These are phyloP conservation scores for Ascidia mentula DNA, from an alignment of 23 tunicate genomes.

Conservation along the genomic window DNA sequence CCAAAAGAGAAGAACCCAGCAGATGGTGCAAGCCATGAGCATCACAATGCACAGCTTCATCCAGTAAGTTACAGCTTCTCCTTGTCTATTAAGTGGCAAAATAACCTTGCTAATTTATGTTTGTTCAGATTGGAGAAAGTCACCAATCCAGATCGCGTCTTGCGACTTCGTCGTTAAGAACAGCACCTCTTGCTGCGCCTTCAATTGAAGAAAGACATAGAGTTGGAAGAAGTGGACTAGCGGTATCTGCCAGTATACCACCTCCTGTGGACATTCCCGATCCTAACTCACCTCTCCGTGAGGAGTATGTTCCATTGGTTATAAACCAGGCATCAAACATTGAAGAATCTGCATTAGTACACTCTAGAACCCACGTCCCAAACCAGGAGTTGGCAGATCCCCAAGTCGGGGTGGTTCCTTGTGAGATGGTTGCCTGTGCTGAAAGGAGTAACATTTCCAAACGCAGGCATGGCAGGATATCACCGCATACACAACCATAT, in stretches of 20 bases:
- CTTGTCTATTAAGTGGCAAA: background rate
- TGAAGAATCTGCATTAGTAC: background rate
- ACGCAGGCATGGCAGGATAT: constrained; percentile 59
- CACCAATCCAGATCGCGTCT: background rate
- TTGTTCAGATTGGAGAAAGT: background rate
- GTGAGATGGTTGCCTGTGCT: background rate
- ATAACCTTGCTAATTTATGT: background rate
- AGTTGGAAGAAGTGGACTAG: background rate
- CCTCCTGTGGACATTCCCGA: background rate
- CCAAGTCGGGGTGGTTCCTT: background rate
- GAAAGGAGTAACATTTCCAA: constrained; percentile 21
- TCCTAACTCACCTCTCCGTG: background rate
- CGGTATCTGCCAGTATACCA: background rate
- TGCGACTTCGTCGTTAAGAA: background rate
- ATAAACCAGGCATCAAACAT: constrained; percentile 1
- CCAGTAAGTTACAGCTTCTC: background rate
- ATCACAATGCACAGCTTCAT: background rate
- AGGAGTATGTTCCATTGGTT: background rate
- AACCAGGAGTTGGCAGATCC: background rate
- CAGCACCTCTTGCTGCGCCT: background rate
- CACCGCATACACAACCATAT: constrained; percentile 62
- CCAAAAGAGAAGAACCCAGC: constrained; percentile 46
- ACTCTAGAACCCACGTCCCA: background rate
- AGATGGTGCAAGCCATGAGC: constrained; percentile 31
- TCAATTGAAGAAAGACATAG: background rate